Evolutionary conservation across 1,140 invertebrate species (phyloP).

Genomic region (Drosophila leontia): DNA sequence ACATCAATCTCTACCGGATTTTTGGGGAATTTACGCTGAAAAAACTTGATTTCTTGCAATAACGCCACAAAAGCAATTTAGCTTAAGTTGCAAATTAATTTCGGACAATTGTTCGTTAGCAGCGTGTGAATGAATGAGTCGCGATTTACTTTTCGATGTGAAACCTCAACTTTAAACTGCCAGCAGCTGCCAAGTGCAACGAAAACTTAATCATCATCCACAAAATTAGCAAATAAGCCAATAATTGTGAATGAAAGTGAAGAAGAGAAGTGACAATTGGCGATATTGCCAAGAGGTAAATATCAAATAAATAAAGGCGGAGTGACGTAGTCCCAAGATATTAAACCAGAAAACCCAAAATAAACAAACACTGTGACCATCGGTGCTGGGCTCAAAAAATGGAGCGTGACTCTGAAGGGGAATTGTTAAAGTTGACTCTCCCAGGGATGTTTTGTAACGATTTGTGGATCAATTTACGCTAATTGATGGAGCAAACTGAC

Average conservation of each 20-base stretch:
- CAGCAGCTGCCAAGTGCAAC: conserved; percentile 32
- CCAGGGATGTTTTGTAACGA: conserved; percentile 15
- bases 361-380: conserved; percentile 18
- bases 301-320: conserved; percentile 37
- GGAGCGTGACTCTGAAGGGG: conserved; percentile 47
- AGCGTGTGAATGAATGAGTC: conserved; percentile 70
- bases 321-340: conserved; percentile 46
- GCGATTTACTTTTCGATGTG: conserved; percentile 26
- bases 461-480: conserved; percentile 34
- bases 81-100: conserved; percentile 57
- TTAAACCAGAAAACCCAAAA: conserved; percentile 22
- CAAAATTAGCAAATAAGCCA: conserved; percentile 46
- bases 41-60: conserved; percentile 23
- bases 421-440: conserved; percentile 19
- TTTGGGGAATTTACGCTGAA: conserved; percentile 19
- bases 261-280: conserved; percentile 34
- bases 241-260: conserved; percentile 40
- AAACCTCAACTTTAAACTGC: neutral
- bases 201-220: conserved; percentile 59
- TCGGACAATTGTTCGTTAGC: conserved; percentile 48
- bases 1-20: conserved; percentile 19
- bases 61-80: conserved; percentile 44
- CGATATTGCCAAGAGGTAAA: conserved; percentile 32
- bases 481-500: conserved; percentile 40
- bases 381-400: conserved; percentile 39